Percentiles rank a stretch among this genome's conserved stretches.
Evolutionary conservation across 2,113 vertebrate genomes (phyloP).

Genomic region (Panurus biarmicus): DNA sequence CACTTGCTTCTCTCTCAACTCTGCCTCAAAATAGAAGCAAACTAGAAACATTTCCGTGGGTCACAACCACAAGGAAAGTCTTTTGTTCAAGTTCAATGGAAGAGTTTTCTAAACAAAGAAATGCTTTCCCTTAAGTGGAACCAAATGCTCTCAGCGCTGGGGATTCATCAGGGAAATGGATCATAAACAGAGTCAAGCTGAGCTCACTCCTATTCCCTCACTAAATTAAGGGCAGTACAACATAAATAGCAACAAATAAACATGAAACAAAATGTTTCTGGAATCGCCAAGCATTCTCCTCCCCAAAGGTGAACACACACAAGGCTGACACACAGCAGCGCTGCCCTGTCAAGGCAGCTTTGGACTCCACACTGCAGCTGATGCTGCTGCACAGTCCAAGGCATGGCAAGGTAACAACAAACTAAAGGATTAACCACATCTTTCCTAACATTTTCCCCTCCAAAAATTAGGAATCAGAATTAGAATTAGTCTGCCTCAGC

Average conservation of each 20-base stretch:
- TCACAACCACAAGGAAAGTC: conserved; percentile 27
- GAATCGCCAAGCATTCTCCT: not conserved
- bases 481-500: not conserved
- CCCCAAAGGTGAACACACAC: not conserved
- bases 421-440: not conserved
- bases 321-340: not conserved
- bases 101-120: conserved; percentile 52
- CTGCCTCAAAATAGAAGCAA: conserved; percentile 34
- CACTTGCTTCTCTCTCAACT: not conserved
- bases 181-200: not conserved
- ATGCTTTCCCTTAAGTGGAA: conserved; percentile 38
- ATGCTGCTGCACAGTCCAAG: rapidly evolving
- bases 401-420: not conserved
- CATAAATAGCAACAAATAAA: conserved; percentile 19
- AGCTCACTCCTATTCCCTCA: not conserved
- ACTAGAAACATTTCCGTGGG: conserved; percentile 20
- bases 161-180: not conserved
- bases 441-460: not conserved
- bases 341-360: not conserved
- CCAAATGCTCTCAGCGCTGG: conserved; percentile 10
- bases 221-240: not conserved
- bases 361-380: not conserved
- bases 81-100: conserved; percentile 52
- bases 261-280: not conserved
- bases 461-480: not conserved